A percentile compares a stretch with the other conserved stretches of the same genome.
These are phyloP conservation scores for Ametastegia equiseti DNA, from an alignment of 2,888 invertebrate genomes.

Conservation along the genomic window DNA sequence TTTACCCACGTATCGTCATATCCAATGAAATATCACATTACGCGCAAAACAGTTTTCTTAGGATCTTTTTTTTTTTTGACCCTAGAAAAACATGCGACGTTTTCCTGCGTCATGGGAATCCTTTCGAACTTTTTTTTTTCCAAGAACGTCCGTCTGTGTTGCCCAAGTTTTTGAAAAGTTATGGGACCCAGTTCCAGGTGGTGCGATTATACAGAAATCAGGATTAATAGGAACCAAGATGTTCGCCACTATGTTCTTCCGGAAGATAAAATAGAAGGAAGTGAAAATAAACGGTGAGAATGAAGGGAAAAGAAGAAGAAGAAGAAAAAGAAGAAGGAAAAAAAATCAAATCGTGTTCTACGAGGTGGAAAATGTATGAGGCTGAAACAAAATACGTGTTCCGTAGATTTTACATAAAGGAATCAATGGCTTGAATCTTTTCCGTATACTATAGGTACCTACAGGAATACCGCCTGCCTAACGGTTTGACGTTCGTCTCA, in stretches of 20 bases:
- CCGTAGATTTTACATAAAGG: conserved; percentile 53
- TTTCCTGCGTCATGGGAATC: background rate
- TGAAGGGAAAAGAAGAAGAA: background rate
- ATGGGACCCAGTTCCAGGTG: background rate
- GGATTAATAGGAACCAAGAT: background rate
- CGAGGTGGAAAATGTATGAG: conserved; percentile 14
- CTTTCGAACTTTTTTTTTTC: background rate
- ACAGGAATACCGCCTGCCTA: conserved; percentile 3
- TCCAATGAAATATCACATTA: background rate
- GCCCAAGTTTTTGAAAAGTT: background rate
- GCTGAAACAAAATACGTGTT: conserved; percentile 61
- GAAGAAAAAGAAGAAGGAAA: conserved; percentile 3
- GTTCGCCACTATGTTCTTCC: background rate
- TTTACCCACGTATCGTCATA: background rate
- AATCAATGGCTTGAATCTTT: conserved; percentile 43
- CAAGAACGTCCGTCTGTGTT: background rate
- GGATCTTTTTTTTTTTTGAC: too few species aligned
- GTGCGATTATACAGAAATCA: background rate
- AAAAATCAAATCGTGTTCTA: background rate
- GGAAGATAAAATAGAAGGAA: background rate
- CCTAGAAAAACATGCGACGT: background rate
- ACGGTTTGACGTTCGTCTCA: conserved; percentile 18
- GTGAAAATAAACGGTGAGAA: conserved; percentile 8
- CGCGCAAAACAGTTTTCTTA: background rate
- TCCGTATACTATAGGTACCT: background rate